Conservation (phyloP, 2,797 vertebrate species). For the Rhinella marina region DNA sequence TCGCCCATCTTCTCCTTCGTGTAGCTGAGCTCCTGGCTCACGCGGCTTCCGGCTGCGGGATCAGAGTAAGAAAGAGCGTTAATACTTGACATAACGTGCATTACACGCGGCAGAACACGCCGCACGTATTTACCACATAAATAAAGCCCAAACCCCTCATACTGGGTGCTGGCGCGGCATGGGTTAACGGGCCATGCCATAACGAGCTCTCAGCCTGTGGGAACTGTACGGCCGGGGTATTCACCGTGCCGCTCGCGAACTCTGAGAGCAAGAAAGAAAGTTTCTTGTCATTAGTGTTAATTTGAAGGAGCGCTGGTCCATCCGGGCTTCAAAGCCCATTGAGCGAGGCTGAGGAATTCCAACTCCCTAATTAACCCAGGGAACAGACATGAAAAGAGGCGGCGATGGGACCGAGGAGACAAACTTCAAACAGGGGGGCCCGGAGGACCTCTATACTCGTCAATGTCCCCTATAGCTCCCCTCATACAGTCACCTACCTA, state of each 20-base stretch:
- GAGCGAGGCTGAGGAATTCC: slow-evolving; percentile 74
- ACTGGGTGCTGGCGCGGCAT: not conserved
- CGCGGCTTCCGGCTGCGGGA: slow-evolving; percentile 88
- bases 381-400: slow-evolving; percentile 75
- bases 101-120: not conserved
- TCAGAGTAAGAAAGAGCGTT: not conserved
- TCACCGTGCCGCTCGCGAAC: slow-evolving; percentile 63
- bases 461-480: too few relatives aligned
- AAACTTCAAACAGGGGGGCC: slow-evolving; percentile 56
- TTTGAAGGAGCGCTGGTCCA: slow-evolving; percentile 73
- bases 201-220: slow-evolving; percentile 47
- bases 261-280: slow-evolving; percentile 64
- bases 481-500: not conserved
- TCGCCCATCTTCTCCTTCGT: slow-evolving; percentile 97
- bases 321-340: slow-evolving; percentile 73
- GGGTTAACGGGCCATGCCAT: slow-evolving; percentile 35
- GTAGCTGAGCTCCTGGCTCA: slow-evolving; percentile 94
- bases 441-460: not conserved
- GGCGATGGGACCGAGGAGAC: slow-evolving; percentile 66
- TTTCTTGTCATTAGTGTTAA: slow-evolving; percentile 74
- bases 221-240: slow-evolving; percentile 52
- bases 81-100: not conserved
- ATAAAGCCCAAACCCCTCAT: not conserved
- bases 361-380: slow-evolving; percentile 76
- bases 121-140: not conserved